Percentiles rank a stretch among this genome's conserved stretches.
These are phyloP conservation scores for Tyto alba DNA, from an alignment of 2,113 vertebrate genomes.

Conservation along the genomic window DNA sequence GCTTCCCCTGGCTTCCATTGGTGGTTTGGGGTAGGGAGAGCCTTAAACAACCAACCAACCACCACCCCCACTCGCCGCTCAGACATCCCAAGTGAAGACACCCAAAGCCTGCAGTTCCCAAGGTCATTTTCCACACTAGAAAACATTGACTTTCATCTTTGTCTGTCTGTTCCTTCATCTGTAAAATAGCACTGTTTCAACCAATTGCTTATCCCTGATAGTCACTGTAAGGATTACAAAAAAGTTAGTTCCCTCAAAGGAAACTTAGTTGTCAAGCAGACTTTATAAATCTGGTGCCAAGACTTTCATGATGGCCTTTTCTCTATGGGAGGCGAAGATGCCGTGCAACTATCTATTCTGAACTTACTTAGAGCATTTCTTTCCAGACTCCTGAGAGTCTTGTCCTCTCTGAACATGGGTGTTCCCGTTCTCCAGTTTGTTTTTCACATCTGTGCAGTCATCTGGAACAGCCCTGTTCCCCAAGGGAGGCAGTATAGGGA, in stretches of 20 bases:
- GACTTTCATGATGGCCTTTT: background rate
- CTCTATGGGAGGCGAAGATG: background rate
- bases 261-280: background rate
- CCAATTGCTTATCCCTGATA: background rate
- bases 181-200: background rate
- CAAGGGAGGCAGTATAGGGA: background rate
- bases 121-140: background rate
- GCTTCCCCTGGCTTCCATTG: background rate
- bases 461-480: background rate
- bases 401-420: background rate
- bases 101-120: background rate
- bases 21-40: background rate
- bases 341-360: background rate
- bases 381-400: background rate
- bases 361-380: background rate
- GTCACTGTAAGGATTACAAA: background rate
- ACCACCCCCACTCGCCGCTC: background rate
- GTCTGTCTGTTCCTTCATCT: background rate
- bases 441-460: background rate
- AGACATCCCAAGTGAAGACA: background rate
- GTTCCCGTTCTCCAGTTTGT: constrained; percentile 15
- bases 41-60: background rate
- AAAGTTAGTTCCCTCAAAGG: background rate
- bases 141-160: background rate
- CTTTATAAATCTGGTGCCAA: background rate